Conservation (phyloP, 1,140 invertebrate genomes). For the Brachionus rubens region DNA sequence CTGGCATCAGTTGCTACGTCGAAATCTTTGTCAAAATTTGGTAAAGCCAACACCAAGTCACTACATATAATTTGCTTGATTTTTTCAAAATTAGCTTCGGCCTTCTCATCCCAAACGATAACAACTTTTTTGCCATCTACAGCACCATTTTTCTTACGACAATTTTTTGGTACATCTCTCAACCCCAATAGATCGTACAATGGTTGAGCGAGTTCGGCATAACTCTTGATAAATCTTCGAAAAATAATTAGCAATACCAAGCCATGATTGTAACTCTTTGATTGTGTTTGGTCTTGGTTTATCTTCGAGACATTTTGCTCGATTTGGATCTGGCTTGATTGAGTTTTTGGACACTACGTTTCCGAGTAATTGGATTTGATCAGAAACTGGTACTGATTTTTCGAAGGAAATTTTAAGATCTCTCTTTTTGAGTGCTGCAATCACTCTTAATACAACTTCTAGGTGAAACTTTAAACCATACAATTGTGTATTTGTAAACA, state of each 20-base stretch:
- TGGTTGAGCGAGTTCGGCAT: neutral
- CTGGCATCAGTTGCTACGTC: no score
- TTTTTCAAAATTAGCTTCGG: no score
- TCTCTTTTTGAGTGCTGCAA: no score
- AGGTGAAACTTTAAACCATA: no score
- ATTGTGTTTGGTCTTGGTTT: constrained; percentile 48
- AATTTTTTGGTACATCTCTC: neutral
- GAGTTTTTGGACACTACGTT: neutral
- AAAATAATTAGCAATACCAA: neutral
- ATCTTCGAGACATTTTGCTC: neutral
- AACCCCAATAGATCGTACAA: neutral
- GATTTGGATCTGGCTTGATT: neutral
- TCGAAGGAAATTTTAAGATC: no score
- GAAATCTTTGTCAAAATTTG: no score
- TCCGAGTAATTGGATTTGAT: neutral
- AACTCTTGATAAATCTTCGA: neutral
- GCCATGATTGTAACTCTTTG: constrained; percentile 57
- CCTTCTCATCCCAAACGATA: no score
- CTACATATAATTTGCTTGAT: no score
- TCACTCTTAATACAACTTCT: no score
- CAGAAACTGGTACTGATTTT: neutral
- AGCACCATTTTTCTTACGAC: neutral
- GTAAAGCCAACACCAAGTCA: no score
- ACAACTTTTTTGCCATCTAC: no score
- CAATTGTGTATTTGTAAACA: constrained; percentile 16